These are phyloP conservation scores for Pogonocichla stellata DNA, from an alignment of 2,113 vertebrate species.

Conservation along the genomic window DNA sequence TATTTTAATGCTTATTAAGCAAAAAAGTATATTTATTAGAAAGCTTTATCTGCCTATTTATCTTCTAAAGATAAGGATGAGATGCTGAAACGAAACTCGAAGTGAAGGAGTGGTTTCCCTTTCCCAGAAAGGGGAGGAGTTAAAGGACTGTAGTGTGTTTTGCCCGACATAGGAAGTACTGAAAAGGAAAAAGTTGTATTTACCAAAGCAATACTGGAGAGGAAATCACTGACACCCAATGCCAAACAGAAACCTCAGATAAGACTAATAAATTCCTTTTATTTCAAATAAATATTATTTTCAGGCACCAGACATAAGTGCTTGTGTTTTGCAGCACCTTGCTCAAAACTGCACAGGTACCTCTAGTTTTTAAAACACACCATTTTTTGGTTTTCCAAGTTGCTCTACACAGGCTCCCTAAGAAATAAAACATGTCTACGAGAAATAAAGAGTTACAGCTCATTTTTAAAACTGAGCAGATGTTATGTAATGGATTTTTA, in stretches of 20 bases:
- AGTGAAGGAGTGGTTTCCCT: background rate
- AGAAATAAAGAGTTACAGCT: background rate
- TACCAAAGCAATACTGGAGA: background rate
- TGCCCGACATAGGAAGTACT: background rate
- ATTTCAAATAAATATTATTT: background rate
- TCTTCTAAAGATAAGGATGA: background rate
- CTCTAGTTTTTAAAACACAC: background rate
- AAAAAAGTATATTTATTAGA: background rate
- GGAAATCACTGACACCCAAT: background rate
- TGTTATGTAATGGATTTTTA: background rate
- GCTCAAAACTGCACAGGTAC: accelerated
- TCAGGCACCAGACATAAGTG: background rate
- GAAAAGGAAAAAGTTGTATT: background rate
- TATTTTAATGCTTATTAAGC: background rate
- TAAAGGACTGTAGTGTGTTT: background rate
- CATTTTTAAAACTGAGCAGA: background rate
- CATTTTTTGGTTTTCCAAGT: background rate
- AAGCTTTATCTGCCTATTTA: background rate
- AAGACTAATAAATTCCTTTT: background rate
- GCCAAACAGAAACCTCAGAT: background rate
- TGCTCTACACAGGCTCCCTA: accelerated
- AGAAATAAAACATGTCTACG: background rate
- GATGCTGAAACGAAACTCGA: background rate
- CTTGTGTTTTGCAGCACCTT: background rate
- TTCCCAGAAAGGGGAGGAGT: background rate